A percentile compares a stretch with the other conserved stretches of the same genome.
These are phyloP conservation scores for Larimichthys polyactis DNA, from an alignment of 2,113 vertebrate genomes.

Conservation along the genomic window DNA sequence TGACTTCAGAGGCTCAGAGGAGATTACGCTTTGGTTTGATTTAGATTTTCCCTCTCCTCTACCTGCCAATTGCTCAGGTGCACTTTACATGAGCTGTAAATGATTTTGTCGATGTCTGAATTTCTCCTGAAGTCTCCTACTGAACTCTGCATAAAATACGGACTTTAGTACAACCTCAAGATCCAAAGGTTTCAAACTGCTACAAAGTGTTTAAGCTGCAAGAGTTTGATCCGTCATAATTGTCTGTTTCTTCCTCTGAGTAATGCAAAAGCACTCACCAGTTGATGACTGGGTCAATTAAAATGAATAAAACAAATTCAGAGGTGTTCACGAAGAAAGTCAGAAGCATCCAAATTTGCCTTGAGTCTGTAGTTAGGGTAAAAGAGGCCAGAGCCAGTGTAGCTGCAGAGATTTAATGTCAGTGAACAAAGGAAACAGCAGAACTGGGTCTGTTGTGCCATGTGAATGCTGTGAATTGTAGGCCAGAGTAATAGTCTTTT, in stretches of 20 bases:
- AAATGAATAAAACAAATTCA: conserved; percentile 5
- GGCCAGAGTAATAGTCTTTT: conserved; percentile 46
- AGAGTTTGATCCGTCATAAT: conserved; percentile 1
- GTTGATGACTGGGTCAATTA: background rate
- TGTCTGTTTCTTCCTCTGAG: no score
- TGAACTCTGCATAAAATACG: background rate
- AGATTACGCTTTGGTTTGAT: conserved; percentile 7
- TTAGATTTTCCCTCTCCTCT: background rate
- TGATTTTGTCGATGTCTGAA: background rate
- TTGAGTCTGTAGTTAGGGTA: background rate
- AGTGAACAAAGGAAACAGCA: conserved; percentile 58
- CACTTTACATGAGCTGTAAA: background rate
- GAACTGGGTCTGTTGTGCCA: conserved; percentile 60
- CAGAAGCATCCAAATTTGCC: background rate
- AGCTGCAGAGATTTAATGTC: conserved; percentile 27
- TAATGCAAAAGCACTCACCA: background rate
- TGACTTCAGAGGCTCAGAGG: conserved; percentile 7
- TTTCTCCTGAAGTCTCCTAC: background rate
- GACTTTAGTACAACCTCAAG: background rate
- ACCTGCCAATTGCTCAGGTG: conserved; percentile 3
- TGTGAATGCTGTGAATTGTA: conserved; percentile 67
- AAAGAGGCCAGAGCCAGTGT: conserved; percentile 25
- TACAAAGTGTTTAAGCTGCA: background rate
- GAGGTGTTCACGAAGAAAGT: background rate
- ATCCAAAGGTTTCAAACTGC: background rate